phyloP scores from a whole-genome alignment of 2,113 vertebrate genomes.

The Nipponia nippon region DNA sequence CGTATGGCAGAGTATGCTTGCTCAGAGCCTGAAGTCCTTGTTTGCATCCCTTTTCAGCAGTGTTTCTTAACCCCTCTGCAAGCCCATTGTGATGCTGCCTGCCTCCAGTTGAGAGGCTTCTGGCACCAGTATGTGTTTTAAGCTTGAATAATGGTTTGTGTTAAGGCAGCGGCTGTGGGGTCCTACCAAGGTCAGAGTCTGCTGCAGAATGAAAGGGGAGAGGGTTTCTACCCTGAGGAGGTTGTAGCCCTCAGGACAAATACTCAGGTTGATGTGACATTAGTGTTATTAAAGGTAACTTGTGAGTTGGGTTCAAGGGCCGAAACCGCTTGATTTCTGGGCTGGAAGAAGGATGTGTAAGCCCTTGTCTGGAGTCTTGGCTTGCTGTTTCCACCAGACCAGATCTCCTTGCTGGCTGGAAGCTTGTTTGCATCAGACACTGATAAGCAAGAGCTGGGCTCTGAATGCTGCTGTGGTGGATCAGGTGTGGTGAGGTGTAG shows the following conservation, averaged over 20 bases:
- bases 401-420: neutral
- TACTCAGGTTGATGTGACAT: neutral
- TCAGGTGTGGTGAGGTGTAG: neutral
- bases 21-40: neutral
- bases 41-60: slow-evolving; percentile 4
- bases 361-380: neutral
- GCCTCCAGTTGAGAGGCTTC: neutral
- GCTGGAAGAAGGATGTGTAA: neutral
- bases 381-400: neutral
- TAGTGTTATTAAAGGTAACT: neutral
- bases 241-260: neutral
- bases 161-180: neutral
- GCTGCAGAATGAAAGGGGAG: neutral
- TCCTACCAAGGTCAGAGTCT: neutral
- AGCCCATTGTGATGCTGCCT: neutral
- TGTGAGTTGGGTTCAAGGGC: neutral
- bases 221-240: neutral
- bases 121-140: neutral
- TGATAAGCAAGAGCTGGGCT: neutral
- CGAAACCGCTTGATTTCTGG: neutral
- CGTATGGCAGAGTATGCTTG: neutral
- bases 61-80: neutral
- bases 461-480: neutral
- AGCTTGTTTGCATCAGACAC: neutral
- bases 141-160: neutral